Evolutionary conservation across 1,140 invertebrate genomes (phyloP), one percentile per base, ranked within the genome.

Genomic region (Artemia franciscana): DNA sequence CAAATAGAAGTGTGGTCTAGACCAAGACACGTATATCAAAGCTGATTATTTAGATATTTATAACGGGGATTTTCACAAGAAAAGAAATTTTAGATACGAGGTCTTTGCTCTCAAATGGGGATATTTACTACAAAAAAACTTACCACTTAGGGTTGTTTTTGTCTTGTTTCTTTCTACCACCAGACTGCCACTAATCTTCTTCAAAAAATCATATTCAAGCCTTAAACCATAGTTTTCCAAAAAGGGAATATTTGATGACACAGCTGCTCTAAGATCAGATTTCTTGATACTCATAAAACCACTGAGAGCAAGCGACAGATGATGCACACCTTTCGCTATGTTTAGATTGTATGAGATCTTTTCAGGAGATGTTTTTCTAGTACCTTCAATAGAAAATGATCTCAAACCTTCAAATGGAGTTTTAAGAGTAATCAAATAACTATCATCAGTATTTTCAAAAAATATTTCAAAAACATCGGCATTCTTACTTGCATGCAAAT

Each of bases 171-270:
- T 67, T 26, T 67, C 65, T 9, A 67, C 24, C 1, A n/a, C 30
- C 25, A 65, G 24, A 4, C 57, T 58, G 3, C 62, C 65, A 4
- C 60, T 60, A 23, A 64, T 63, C 65, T 15, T 62, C 57, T 18
- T 64, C 23, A 18, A 59, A 18, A 68, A 63, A 60, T 69, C 65
- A 58, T 69, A 69, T 26, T 30, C 60, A 18, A 51, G 60, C 1
- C 57, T 9, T 3, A 67, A 5, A 27, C 28, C 27, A 18, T 56
- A 39, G 18, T 59, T 57, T 3, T 64, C 60, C 63, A 30, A 62
- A 5, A 27, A 57, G 15, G 24, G 21, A 25, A 64, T 2, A 5
- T 18, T 51, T 18, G 60, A 62, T 5, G 61, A 21, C 12, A 51
- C 12, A 1, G 39, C 12, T 12, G 21, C 12, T 12, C 12, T 51